A percentile compares a stretch with the other conserved stretches of the same genome.
Evolutionary conservation across 2,888 invertebrate species (phyloP).

Genomic region (Acronicta aceris): DNA sequence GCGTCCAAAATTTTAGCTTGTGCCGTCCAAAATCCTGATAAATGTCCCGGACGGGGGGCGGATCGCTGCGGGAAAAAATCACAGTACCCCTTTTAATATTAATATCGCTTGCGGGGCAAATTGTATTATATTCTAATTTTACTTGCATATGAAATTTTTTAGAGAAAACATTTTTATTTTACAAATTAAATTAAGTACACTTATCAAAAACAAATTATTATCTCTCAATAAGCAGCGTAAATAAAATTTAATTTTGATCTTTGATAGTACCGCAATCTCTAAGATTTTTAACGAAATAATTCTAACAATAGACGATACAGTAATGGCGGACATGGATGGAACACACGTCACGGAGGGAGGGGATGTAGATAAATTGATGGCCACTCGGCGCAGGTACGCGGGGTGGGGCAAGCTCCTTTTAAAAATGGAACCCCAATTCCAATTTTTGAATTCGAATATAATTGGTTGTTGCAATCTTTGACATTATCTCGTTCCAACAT

Average conservation of each 20-base stretch:
- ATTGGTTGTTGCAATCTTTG: conserved; percentile 45
- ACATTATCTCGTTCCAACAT: conserved; percentile 8
- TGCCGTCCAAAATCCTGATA: conserved; percentile 92
- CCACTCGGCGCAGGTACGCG: conserved; percentile 78
- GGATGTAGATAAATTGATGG: conserved; percentile 82
- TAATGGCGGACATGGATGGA: conserved; percentile 69
- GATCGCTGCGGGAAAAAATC: conserved; percentile 72
- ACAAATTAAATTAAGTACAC: not conserved
- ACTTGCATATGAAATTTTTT: conserved; percentile 37
- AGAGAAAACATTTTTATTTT: not conserved
- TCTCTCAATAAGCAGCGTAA: too few relatives aligned
- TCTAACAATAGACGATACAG: conserved; percentile 66
- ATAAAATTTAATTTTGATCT: too few relatives aligned
- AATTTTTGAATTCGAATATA: conserved; percentile 53
- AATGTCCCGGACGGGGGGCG: conserved; percentile 84
- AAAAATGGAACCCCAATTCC: conserved; percentile 66
- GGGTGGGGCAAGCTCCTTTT: conserved; percentile 66
- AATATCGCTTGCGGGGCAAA: conserved; percentile 70
- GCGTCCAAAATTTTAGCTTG: conserved; percentile 90
- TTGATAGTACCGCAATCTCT: not conserved
- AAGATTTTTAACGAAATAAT: conserved; percentile 10
- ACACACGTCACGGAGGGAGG: conserved; percentile 70
- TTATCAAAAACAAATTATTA: not conserved
- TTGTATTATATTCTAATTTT: conserved; percentile 61
- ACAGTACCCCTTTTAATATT: conserved; percentile 76